Conservation (phyloP, 2,888 invertebrate genomes). For the Odontocolon sp. region DNA sequence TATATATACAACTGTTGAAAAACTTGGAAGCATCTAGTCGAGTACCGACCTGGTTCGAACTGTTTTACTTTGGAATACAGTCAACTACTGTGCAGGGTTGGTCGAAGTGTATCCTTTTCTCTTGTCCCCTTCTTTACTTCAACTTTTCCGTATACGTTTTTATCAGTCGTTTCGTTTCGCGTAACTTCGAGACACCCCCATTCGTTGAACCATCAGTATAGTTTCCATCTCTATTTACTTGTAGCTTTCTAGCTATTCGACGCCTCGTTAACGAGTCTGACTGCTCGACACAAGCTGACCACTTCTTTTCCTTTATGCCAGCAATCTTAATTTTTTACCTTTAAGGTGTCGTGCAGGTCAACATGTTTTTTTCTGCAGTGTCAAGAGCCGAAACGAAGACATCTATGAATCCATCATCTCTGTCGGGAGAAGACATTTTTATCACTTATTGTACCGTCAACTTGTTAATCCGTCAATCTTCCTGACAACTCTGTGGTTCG, state of each 20-base stretch:
- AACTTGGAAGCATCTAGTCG: slow-evolving; percentile 42
- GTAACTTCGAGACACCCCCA: slow-evolving; percentile 39
- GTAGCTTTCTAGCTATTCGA: neutral
- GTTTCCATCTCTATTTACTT: neutral
- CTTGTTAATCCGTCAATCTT: no score
- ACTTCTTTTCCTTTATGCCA: neutral
- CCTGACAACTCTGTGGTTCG: no score
- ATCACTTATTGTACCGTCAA: no score
- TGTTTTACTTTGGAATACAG: slow-evolving; percentile 33
- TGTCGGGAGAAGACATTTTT: no score
- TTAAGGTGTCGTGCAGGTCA: neutral
- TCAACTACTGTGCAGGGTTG: slow-evolving; percentile 6
- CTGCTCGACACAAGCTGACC: neutral
- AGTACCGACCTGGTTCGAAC: slow-evolving; percentile 23
- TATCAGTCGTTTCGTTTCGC: slow-evolving; percentile 27
- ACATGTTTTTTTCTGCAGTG: no score
- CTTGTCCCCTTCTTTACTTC: neutral
- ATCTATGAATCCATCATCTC: no score
- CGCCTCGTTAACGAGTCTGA: slow-evolving; percentile 34
- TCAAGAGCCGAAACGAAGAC: no score
- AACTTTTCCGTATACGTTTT: slow-evolving; percentile 33
- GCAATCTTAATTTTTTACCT: slow-evolving; percentile 6
- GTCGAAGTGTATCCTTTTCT: neutral
- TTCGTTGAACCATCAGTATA: slow-evolving; percentile 18
- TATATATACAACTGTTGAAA: slow-evolving; percentile 17